Percentiles rank a stretch among this genome's conserved stretches.
Conservation (phyloP, 2,797 vertebrate species). For the Sebastolobus alascanus region DNA sequence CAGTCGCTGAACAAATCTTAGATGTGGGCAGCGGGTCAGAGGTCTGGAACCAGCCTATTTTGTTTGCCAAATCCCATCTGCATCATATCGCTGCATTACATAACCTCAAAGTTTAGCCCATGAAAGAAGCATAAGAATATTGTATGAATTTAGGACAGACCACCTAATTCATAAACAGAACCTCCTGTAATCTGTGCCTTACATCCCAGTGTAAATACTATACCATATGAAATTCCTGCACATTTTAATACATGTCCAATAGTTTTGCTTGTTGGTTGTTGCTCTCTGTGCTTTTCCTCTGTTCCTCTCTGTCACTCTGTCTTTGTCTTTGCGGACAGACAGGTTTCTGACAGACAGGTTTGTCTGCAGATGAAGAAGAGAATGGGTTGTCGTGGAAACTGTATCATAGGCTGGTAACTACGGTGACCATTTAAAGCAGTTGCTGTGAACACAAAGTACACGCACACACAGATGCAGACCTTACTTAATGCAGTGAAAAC, state of each 20-base stretch:
- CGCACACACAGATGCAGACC: slow-evolving; percentile 17
- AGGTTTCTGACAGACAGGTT: slow-evolving; percentile 61
- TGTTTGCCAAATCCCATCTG: not conserved
- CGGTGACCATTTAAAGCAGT: slow-evolving; percentile 66
- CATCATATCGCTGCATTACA: not conserved
- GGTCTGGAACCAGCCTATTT: slow-evolving; percentile 8
- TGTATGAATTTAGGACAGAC: not conserved
- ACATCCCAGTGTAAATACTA: not conserved
- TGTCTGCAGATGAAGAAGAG: slow-evolving; percentile 68
- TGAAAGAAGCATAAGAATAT: not conserved
- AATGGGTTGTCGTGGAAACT: slow-evolving; percentile 85
- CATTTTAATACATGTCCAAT: not conserved
- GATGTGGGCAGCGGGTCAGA: not conserved
- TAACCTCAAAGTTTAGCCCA: not conserved
- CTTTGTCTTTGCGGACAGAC: slow-evolving; percentile 49
- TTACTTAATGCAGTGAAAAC: slow-evolving; percentile 38
- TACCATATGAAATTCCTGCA: not conserved
- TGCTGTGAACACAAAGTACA: slow-evolving; percentile 40
- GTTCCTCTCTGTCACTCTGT: slow-evolving; percentile 22
- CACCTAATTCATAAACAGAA: not conserved
- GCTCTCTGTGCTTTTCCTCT: slow-evolving; percentile 1
- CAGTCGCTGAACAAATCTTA: slow-evolving; percentile 6
- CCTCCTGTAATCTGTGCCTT: not conserved
- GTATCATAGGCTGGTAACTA: slow-evolving; percentile 72
- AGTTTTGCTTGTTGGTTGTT: not conserved